Base-by-base conservation (phyloP, 30 jellyfish, hydroid and myxozoan genomes). In the Nemopilema nomurai region DNA sequence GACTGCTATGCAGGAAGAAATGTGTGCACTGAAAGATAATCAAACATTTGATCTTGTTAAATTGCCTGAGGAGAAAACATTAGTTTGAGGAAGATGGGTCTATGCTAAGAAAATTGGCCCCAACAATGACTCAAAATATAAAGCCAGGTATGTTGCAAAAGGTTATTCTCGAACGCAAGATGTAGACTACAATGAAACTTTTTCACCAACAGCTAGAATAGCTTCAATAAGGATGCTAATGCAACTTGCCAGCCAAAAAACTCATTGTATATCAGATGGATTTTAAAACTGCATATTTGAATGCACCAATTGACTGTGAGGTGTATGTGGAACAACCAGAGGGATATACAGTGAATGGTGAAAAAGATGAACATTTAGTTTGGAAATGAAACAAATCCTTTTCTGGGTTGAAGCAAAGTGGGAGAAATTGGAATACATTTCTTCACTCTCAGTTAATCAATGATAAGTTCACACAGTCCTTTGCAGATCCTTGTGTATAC, bases 31-130 rank as follows among this genome's bases (percentile, higher is more conserved):
- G n/a, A 27, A 41, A 69, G 63, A 30, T 16, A 81, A 81, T 30
- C 26, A 74, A 74, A 89, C 97, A 1, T 89, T 50, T 51, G 66
- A 53, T 20, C 68, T 72, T 26, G 84, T 90, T 27, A 78, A 82
- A 23, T 86, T 76, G 19, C 97, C 97, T 16, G 63, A 33, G 20
- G 76, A 70, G 22, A 82, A 89, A 69, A 62, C 50, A 33, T 28
- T 74, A 24, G 90, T 89, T 20, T 92, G 97, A 27, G 97, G 96
- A 16, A 20, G 91, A 83, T 82, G 97, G 97, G 94, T 89, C 16
- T 89, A 62, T 71, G 51, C 70, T 16, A 51, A 82, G 18, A 82
- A 74, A 57, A 49, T 25, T 20, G 52, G 77, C 50, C 28, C 62
- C 19, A 81, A 77, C 18, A 79, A 71, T 32, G 82, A 73, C 26